Percentiles rank a stretch among this genome's conserved stretches.
These are phyloP conservation scores for Sitta europaea DNA, from an alignment of 2,113 vertebrate genomes.

Conservation along the genomic window DNA sequence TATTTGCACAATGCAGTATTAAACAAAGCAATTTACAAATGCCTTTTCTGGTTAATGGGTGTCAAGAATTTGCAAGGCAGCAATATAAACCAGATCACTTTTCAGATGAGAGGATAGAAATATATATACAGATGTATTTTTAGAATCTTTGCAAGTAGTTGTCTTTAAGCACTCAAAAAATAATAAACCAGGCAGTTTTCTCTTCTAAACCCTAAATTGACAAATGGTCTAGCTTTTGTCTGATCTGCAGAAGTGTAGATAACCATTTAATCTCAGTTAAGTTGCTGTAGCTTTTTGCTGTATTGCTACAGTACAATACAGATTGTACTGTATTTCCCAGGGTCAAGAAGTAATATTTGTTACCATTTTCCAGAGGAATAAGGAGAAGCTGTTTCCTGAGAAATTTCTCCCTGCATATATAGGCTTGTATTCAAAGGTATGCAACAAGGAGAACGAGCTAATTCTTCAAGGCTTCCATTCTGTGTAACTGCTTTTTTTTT, in stretches of 20 bases:
- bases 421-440: not conserved
- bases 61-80: not conserved
- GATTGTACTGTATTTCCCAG: not conserved
- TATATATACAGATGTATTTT: not conserved
- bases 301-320: too few species aligned
- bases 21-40: not conserved
- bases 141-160: not conserved
- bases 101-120: conserved; percentile 4
- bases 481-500: not conserved
- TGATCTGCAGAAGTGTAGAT: not conserved
- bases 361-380: not conserved
- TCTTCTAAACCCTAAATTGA: not conserved
- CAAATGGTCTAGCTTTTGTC: not conserved
- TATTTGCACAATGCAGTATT: not conserved
- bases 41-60: not conserved
- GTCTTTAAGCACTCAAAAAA: not conserved
- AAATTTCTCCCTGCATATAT: not conserved
- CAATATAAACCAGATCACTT: not conserved
- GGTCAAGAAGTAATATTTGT: not conserved
- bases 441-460: not conserved
- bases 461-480: not conserved
- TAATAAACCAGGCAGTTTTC: not conserved
- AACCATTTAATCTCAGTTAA: not conserved
- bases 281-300: not conserved
- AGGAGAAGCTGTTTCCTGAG: not conserved